phyloP scores from a whole-genome alignment of 2,797 vertebrate species.

The Caiman crocodilus region DNA sequence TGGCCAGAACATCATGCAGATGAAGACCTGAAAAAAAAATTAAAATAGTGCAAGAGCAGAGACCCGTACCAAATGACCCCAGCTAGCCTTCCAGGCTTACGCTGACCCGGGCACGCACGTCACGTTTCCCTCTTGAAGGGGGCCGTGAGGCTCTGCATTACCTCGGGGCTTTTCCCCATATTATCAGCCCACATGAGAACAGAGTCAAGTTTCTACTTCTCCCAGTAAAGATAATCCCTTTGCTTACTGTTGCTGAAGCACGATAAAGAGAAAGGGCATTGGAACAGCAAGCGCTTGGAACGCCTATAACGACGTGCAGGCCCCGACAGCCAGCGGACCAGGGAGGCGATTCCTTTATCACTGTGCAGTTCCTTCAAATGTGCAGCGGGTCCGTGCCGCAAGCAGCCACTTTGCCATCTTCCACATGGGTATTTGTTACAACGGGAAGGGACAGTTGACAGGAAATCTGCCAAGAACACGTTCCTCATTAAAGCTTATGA shows the following conservation, averaged over 20 bases:
- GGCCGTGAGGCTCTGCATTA: rapidly evolving
- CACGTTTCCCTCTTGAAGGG: neutral
- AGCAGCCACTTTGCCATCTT: neutral
- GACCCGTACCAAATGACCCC: neutral
- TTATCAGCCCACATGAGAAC: neutral
- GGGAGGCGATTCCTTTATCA: too few species aligned
- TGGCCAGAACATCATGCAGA: conserved; percentile 19
- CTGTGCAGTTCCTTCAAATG: rapidly evolving
- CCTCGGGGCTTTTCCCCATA: neutral
- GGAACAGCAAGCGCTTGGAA: neutral
- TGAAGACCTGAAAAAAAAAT: neutral
- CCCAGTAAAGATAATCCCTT: rapidly evolving
- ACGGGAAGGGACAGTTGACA: neutral
- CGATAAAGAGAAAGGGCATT: neutral
- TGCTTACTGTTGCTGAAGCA: rapidly evolving
- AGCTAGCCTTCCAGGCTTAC: rapidly evolving
- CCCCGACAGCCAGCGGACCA: neutral
- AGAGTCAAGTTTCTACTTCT: neutral
- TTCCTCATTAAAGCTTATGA: neutral
- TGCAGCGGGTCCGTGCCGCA: neutral
- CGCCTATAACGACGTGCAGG: neutral
- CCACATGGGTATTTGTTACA: neutral
- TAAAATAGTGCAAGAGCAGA: too few species aligned
- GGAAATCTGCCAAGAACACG: neutral
- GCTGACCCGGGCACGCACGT: rapidly evolving